A percentile compares a stretch with the other conserved stretches of the same genome.
These are phyloP conservation scores for Heliconius cydno DNA, from an alignment of 2,888 invertebrate genomes.

Conservation along the genomic window DNA sequence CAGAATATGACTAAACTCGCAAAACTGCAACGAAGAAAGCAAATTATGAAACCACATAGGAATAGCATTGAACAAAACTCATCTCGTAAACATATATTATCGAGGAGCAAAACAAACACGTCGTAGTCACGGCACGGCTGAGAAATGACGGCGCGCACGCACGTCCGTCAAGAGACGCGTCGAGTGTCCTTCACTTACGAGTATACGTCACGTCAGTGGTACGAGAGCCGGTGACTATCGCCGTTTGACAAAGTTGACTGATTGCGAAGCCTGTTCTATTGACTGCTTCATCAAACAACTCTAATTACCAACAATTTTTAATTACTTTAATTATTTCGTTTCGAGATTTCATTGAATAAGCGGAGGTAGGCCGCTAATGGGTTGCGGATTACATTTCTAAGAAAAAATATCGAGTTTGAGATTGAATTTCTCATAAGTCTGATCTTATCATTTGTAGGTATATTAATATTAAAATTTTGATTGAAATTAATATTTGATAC, in stretches of 20 bases:
- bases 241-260: conserved; percentile 35
- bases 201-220: conserved; percentile 19
- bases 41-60: conserved; percentile 20
- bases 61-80: conserved; percentile 19
- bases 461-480: not conserved
- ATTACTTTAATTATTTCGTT: conserved; percentile 18
- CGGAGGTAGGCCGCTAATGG: conserved; percentile 17
- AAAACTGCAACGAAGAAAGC: not conserved
- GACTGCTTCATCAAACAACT: conserved; percentile 7
- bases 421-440: conserved; percentile 4
- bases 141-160: conserved; percentile 46
- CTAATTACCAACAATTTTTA: conserved; percentile 19
- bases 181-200: conserved; percentile 40
- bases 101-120: conserved; percentile 27
- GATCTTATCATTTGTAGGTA: conserved; percentile 16
- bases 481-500: not conserved
- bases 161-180: conserved; percentile 37
- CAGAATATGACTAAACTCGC: not conserved
- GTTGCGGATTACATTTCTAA: not conserved
- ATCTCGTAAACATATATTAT: conserved; percentile 36
- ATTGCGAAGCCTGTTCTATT: conserved; percentile 32
- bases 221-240: conserved; percentile 22
- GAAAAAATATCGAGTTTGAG: conserved; percentile 1
- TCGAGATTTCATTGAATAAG: conserved; percentile 17
- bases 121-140: conserved; percentile 37